A percentile compares a stretch with the other conserved stretches of the same genome.
These are phyloP conservation scores for Acanthornis magna DNA, from an alignment of 2,797 vertebrate genomes.

Conservation along the genomic window DNA sequence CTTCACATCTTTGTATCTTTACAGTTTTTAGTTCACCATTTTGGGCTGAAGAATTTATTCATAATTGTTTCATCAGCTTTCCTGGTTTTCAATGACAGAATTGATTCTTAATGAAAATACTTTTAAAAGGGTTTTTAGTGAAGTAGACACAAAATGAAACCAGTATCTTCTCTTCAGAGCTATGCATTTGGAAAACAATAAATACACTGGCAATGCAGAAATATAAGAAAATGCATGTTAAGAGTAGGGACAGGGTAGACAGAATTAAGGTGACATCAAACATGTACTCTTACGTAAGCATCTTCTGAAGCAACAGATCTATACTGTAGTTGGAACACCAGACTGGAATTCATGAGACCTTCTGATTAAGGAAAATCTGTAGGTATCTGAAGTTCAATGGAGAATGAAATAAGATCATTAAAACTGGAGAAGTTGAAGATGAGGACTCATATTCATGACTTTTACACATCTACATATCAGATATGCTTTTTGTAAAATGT, in stretches of 20 bases:
- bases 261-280: background rate
- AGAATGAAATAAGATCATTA: background rate
- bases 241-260: background rate
- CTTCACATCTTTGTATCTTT: no score
- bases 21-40: background rate
- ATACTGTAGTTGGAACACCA: rapidly evolving
- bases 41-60: background rate
- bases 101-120: background rate
- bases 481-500: background rate
- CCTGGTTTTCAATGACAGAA: background rate
- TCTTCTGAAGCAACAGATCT: background rate
- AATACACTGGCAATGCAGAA: background rate
- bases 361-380: background rate
- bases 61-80: background rate
- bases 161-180: background rate
- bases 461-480: background rate
- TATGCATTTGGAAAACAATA: background rate
- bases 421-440: background rate
- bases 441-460: background rate
- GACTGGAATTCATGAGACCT: background rate
- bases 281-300: background rate
- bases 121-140: background rate
- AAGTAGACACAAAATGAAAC: background rate
- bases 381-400: background rate
- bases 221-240: background rate